A percentile compares a stretch with the other conserved stretches of the same genome.
These are phyloP conservation scores for Tridacna crocea DNA, from an alignment of 2,888 invertebrate species.

Conservation along the genomic window DNA sequence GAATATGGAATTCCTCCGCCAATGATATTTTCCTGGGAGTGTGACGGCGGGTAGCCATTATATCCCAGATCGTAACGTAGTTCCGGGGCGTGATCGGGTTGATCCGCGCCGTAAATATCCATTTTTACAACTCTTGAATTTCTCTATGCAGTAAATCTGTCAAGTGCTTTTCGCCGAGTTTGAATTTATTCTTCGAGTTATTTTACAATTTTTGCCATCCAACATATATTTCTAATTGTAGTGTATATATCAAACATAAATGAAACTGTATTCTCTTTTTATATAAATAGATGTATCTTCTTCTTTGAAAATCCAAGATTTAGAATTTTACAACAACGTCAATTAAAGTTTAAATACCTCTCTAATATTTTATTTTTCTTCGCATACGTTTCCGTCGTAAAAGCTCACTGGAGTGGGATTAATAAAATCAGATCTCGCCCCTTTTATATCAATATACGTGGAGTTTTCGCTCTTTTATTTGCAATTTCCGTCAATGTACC, in stretches of 20 bases:
- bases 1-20: constrained; percentile 39
- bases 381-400: background rate
- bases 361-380: no score
- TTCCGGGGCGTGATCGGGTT: constrained; percentile 39
- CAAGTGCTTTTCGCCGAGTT: no score
- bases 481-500: constrained; percentile 20
- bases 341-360: no score
- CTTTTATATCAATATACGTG: constrained; percentile 10
- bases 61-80: constrained; percentile 56
- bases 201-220: no score
- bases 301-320: no score
- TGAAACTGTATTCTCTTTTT: no score
- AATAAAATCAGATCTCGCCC: constrained; percentile 10
- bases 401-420: background rate
- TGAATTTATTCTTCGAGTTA: no score
- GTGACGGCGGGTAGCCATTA: constrained; percentile 25
- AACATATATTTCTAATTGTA: no score
- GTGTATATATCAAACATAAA: no score
- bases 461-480: constrained; percentile 4
- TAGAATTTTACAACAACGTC: no score
- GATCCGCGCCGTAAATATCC: constrained; percentile 43
- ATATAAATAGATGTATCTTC: no score
- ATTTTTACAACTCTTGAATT: constrained; percentile 13
- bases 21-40: constrained; percentile 28
- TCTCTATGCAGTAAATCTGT: no score